These are phyloP conservation scores for Lota lota DNA, from an alignment of 2,113 vertebrate species.

Conservation along the genomic window DNA sequence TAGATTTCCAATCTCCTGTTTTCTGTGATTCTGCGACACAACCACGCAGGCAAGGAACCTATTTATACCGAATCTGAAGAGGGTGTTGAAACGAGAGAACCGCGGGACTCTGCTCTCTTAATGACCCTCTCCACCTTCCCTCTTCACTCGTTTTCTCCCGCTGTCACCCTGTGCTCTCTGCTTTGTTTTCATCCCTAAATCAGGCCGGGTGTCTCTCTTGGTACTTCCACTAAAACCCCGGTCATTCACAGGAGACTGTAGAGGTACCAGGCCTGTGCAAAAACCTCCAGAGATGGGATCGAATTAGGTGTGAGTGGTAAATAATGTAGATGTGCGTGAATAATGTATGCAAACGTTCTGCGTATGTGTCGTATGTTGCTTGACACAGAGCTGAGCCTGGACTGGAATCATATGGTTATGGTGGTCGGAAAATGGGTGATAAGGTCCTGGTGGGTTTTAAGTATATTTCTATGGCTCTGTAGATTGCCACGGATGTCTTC, in stretches of 20 bases:
- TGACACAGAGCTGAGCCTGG: slow-evolving; percentile 30
- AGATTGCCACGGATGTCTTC: too few species aligned
- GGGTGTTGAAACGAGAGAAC: slow-evolving; percentile 3
- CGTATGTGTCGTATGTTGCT: slow-evolving; percentile 15
- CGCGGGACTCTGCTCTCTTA: slow-evolving; percentile 2
- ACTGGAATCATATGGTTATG: too few species aligned
- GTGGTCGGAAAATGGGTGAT: slow-evolving; percentile 5
- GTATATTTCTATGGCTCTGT: too few species aligned
- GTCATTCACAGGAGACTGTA: slow-evolving; percentile 50
- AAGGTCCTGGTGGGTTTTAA: too few species aligned
- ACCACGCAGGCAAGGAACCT: not conserved
- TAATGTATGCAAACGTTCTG: too few species aligned
- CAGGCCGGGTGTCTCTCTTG: slow-evolving; percentile 15
- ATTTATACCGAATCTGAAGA: not conserved
- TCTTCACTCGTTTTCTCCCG: slow-evolving; percentile 17
- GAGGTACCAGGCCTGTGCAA: slow-evolving; percentile 49
- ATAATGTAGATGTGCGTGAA: slow-evolving; percentile 57
- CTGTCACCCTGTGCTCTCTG: slow-evolving; percentile 12
- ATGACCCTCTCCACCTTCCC: slow-evolving; percentile 5
- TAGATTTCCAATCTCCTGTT: slow-evolving; percentile 12
- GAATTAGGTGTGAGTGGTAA: slow-evolving; percentile 69
- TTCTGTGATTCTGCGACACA: not conserved
- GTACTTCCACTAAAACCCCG: slow-evolving; percentile 24
- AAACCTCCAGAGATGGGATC: slow-evolving; percentile 60
- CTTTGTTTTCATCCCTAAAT: slow-evolving; percentile 59